A percentile compares a stretch with the other conserved stretches of the same genome.
Conservation (phyloP, 2,888 invertebrate genomes). For the Brenthis hecate region DNA sequence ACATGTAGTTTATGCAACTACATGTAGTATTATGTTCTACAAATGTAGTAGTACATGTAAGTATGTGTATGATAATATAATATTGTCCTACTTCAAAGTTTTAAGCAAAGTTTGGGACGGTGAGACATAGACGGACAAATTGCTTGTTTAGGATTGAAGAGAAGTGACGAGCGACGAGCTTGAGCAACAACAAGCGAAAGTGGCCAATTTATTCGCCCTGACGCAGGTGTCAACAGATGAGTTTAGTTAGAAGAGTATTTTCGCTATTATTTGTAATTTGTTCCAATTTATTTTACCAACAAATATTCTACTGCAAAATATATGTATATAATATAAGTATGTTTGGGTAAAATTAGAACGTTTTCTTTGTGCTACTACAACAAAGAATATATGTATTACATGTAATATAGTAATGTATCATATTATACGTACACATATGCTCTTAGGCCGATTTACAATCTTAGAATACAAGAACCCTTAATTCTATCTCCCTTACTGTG, state of each 20-base stretch:
- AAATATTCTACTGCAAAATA: not conserved
- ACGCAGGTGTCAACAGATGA: constrained; percentile 21
- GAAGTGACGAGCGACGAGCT: constrained; percentile 47
- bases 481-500: too few relatives aligned
- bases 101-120: not conserved
- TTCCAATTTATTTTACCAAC: not conserved
- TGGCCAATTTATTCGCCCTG: constrained; percentile 51
- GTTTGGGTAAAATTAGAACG: not conserved
- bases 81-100: constrained; percentile 1
- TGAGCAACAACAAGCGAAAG: constrained; percentile 47
- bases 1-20: too few relatives aligned
- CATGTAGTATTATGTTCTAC: too few relatives aligned
- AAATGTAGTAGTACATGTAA: not conserved
- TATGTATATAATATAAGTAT: not conserved
- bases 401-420: too few relatives aligned
- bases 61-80: not conserved
- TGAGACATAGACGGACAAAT: constrained; percentile 43
- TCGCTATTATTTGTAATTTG: not conserved
- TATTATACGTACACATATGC: too few relatives aligned
- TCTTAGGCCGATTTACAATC: too few relatives aligned
- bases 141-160: constrained; percentile 52
- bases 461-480: too few relatives aligned
- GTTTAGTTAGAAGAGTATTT: constrained; percentile 17
- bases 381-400: too few relatives aligned
- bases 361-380: not conserved